Percentiles rank a stretch among this genome's conserved stretches.
phyloP scores from a whole-genome alignment of 2,888 invertebrate genomes.

The Limnephilus marmoratus region DNA sequence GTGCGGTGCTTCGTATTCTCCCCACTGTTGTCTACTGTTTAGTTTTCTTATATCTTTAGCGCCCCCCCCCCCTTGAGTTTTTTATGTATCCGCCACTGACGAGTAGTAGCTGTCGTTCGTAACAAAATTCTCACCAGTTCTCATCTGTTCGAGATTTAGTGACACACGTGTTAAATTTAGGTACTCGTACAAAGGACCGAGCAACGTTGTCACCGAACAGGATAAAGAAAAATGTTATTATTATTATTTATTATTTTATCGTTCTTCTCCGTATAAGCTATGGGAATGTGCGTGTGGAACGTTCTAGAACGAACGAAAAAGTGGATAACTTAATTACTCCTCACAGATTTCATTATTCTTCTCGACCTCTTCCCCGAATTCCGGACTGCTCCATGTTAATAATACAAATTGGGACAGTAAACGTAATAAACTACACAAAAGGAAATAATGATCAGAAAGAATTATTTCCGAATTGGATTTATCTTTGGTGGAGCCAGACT shows the following conservation, averaged over 20 bases:
- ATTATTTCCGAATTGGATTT: not conserved
- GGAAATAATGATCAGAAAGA: not conserved
- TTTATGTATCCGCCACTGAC: too few species aligned
- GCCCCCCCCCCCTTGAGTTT: too few species aligned
- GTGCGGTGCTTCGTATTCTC: too few species aligned
- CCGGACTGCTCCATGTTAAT: not conserved
- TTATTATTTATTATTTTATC: not conserved
- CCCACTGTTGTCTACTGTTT: too few species aligned
- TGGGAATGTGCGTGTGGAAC: not conserved
- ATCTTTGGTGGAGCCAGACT: not conserved
- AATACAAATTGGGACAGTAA: not conserved
- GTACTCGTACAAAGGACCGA: not conserved
- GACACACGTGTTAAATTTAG: constrained; percentile 37
- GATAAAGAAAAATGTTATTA: not conserved
- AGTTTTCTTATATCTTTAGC: too few species aligned
- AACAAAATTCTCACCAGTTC: constrained; percentile 20
- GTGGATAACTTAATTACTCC: not conserved
- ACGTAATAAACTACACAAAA: not conserved
- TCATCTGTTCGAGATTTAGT: constrained; percentile 26
- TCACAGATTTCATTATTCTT: not conserved
- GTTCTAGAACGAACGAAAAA: not conserved
- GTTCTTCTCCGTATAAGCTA: not conserved
- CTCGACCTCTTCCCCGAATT: not conserved
- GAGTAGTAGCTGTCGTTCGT: not conserved
- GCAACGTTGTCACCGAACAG: not conserved